A percentile compares a stretch with the other conserved stretches of the same genome.
Conservation (phyloP, 1,140 invertebrate genomes). For the Hydropsyche tenuis region DNA sequence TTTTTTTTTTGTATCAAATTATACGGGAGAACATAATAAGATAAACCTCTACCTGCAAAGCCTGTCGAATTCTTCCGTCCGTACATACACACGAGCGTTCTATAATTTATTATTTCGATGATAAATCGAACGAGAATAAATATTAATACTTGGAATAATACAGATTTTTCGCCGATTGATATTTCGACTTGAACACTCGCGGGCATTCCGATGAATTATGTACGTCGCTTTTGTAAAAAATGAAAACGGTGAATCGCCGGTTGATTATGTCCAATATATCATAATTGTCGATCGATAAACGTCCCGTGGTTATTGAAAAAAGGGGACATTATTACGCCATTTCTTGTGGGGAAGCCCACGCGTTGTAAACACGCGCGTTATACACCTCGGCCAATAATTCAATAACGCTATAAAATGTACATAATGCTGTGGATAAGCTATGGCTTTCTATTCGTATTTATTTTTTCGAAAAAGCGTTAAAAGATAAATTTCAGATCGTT, state of each 20-base stretch:
- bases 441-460: background rate
- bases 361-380: background rate
- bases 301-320: background rate
- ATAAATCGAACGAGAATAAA: background rate
- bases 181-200: no score
- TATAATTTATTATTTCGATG: slow-evolving; percentile 12
- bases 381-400: background rate
- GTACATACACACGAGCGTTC: background rate
- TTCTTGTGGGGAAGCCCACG: background rate
- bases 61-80: slow-evolving; percentile 10
- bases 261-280: slow-evolving; percentile 9
- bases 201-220: no score
- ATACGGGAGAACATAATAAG: slow-evolving; percentile 37
- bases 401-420: background rate
- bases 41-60: slow-evolving; percentile 26
- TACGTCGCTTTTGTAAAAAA: no score
- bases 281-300: slow-evolving; percentile 10
- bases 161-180: no score
- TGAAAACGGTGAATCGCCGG: background rate
- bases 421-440: background rate
- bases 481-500: slow-evolving; percentile 14
- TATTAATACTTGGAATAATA: no score
- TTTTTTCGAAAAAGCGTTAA: background rate
- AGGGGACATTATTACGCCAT: background rate
- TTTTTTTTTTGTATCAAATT: slow-evolving; percentile 40